These are phyloP conservation scores for Oscheius sp. DNA, from an alignment of 2,888 invertebrate genomes.

Conservation along the genomic window DNA sequence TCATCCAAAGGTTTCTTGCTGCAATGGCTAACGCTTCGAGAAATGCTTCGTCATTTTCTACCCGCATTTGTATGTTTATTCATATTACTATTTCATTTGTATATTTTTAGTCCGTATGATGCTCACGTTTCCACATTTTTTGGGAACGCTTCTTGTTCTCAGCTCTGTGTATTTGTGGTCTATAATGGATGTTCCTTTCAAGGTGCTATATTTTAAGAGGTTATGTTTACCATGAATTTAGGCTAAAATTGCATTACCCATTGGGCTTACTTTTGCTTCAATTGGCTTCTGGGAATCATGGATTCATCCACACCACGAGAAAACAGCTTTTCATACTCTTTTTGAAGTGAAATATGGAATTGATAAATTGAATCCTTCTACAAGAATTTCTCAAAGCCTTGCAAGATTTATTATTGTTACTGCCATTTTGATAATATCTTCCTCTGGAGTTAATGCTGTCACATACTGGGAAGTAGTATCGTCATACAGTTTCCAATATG, in stretches of 20 bases:
- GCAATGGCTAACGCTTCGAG: constrained; percentile 40
- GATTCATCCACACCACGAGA: constrained; percentile 61
- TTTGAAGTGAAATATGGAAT: constrained; percentile 68
- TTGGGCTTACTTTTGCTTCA: constrained; percentile 58
- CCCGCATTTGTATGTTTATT: constrained; percentile 33
- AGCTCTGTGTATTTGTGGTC: constrained; percentile 53
- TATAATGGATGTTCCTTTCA: constrained; percentile 46
- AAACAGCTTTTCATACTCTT: constrained; percentile 60
- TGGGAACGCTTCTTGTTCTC: constrained; percentile 45
- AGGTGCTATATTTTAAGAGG: constrained; percentile 19
- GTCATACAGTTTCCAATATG: constrained; percentile 32
- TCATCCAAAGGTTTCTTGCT: constrained; percentile 44
- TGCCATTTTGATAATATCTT: constrained; percentile 37
- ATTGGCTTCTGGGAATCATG: constrained; percentile 71
- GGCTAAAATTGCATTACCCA: constrained; percentile 53
- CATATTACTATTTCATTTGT: background rate
- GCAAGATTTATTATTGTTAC: constrained; percentile 46
- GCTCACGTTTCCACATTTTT: constrained; percentile 44
- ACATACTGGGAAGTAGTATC: constrained; percentile 37
- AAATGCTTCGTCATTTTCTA: constrained; percentile 41
- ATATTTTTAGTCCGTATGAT: constrained; percentile 30
- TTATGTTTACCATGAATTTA: constrained; percentile 11
- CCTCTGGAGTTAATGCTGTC: background rate
- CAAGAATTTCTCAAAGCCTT: constrained; percentile 43
- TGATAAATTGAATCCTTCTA: constrained; percentile 61